phyloP scores from a whole-genome alignment of 1,140 invertebrate genomes.

The Stratiolaelaps scimitus region DNA sequence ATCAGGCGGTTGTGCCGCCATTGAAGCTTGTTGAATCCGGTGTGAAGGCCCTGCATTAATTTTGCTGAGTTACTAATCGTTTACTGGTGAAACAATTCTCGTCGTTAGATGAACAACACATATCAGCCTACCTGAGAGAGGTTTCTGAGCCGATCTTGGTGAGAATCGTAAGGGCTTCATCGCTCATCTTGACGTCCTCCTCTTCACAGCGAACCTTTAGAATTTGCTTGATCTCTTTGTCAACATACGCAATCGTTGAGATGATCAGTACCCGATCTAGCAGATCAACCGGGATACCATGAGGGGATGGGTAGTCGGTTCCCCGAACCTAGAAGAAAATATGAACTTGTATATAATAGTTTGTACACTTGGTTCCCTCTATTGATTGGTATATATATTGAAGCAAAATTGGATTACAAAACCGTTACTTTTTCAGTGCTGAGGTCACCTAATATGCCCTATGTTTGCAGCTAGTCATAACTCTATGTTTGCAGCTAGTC shows the following conservation, averaged over 20 bases:
- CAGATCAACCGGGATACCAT: slow-evolving; percentile 91
- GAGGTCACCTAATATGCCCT: too few relatives aligned
- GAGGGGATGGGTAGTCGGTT: slow-evolving; percentile 81
- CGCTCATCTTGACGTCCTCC: slow-evolving; percentile 88
- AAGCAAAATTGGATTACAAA: too few relatives aligned
- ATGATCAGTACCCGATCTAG: slow-evolving; percentile 92
- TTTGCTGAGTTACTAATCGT: neutral
- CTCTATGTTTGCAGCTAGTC: too few relatives aligned
- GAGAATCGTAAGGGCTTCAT: slow-evolving; percentile 77
- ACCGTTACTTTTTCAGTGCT: too few relatives aligned
- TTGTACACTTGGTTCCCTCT: too few relatives aligned
- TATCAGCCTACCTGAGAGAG: slow-evolving; percentile 52
- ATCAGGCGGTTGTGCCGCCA: too few relatives aligned
- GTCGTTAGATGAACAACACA: neutral
- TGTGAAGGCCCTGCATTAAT: neutral
- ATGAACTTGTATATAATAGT: too few relatives aligned
- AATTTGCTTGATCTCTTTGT: slow-evolving; percentile 80
- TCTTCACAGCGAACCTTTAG: slow-evolving; percentile 86
- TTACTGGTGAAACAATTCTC: too few relatives aligned
- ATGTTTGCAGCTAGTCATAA: too few relatives aligned
- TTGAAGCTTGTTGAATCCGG: slow-evolving; percentile 32
- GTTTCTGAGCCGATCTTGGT: slow-evolving; percentile 84
- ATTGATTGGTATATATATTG: too few relatives aligned
- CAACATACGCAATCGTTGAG: slow-evolving; percentile 70
- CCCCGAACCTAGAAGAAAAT: too few relatives aligned